These are phyloP conservation scores for Falco berigora DNA, from an alignment of 2,797 vertebrate genomes.

Conservation along the genomic window DNA sequence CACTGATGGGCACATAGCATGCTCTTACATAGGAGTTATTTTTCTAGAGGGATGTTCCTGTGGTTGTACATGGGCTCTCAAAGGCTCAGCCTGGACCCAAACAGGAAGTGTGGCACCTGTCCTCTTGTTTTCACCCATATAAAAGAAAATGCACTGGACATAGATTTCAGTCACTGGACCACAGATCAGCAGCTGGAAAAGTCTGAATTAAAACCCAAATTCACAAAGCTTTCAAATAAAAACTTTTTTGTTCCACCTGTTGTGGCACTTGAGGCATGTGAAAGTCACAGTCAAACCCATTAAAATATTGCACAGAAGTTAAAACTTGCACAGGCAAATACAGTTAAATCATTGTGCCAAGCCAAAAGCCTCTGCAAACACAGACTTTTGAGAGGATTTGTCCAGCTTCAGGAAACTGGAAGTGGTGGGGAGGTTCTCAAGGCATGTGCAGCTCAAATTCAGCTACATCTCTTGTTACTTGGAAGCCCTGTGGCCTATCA, in stretches of 20 bases:
- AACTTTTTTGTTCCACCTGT: background rate
- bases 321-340: background rate
- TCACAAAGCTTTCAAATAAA: background rate
- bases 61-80: accelerated
- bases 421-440: background rate
- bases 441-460: background rate
- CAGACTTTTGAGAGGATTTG: background rate
- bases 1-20: too few species aligned
- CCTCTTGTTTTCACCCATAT: background rate
- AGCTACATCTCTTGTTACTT: background rate
- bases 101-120: background rate
- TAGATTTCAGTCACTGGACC: background rate
- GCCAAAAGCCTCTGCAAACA: background rate
- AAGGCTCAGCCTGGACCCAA: background rate
- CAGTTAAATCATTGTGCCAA: background rate
- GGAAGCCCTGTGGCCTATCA: background rate
- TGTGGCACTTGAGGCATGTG: background rate
- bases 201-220: background rate
- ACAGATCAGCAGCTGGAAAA: background rate
- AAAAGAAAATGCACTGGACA: background rate
- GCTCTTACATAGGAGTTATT: accelerated
- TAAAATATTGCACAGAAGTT: background rate
- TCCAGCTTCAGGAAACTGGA: background rate
- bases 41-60: background rate
- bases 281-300: constrained; percentile 2